Conservation (phyloP, 2,113 vertebrate genomes). For the Gracilinanus agilis region DNA sequence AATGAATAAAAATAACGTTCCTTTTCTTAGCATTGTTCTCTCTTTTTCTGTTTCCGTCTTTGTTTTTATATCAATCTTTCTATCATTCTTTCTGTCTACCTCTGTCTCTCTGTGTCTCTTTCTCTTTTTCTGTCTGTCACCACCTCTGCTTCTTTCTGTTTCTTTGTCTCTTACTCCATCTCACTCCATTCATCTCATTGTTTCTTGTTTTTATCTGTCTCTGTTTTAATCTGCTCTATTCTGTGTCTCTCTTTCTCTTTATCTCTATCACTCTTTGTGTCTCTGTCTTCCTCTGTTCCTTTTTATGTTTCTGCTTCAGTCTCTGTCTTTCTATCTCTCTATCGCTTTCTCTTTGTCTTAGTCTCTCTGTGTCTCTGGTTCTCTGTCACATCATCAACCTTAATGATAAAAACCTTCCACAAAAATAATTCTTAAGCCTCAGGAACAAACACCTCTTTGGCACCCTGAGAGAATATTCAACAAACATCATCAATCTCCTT, state of each 20-base stretch:
- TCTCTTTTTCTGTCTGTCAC: background rate
- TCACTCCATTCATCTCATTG: background rate
- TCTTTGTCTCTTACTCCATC: no score
- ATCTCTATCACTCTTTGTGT: background rate
- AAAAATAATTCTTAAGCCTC: slow-evolving; percentile 87
- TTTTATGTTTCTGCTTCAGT: background rate
- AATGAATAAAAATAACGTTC: slow-evolving; percentile 83
- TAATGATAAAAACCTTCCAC: slow-evolving; percentile 88
- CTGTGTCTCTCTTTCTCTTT: background rate
- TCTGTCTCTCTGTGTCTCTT: background rate
- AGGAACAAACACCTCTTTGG: slow-evolving; percentile 87
- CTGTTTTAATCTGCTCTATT: slow-evolving; percentile 48
- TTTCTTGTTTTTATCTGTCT: background rate
- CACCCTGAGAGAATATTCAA: slow-evolving; percentile 84
- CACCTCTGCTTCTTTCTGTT: background rate
- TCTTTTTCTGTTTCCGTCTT: slow-evolving; percentile 50
- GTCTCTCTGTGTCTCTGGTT: no score
- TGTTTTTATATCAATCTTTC: slow-evolving; percentile 80
- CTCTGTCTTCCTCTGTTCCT: background rate
- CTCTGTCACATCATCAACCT: slow-evolving; percentile 83
- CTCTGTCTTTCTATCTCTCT: background rate
- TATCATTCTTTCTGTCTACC: background rate
- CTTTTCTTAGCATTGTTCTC: slow-evolving; percentile 67
- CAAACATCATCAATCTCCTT: slow-evolving; percentile 88
- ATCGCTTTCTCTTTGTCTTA: background rate